Evolutionary conservation across 1,140 invertebrate genomes (phyloP), one percentile per base, ranked within the genome.

Genomic region (Oedothorax gibbosus): DNA sequence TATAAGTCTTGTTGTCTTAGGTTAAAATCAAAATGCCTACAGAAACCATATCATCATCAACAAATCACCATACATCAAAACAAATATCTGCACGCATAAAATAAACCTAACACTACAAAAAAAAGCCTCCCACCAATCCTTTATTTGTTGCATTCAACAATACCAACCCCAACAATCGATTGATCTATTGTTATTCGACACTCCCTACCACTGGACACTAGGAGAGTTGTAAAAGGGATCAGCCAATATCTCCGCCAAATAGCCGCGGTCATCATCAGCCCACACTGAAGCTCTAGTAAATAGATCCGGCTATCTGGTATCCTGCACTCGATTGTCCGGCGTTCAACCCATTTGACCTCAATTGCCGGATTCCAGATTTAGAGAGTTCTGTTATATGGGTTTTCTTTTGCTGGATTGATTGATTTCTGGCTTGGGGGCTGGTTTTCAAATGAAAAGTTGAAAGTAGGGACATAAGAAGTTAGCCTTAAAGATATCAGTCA

Each of bases 291-390:
- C 50, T 69, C 65, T 21, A 12, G 14, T 12, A 57, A 64, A 15
- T 49, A 64, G 15, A 65, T 65, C 75, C 68, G 56, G 75, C 56
- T 54, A 77, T 62, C 14, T 15, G 21, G 76, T 66, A 77, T 77
- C 68, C 20, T 15, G 53, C 50, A 20, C n/a, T 35, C 51, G 50
- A 50, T 79, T 12, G 35, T 66, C 76, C 78, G 50, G 56, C 79
- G 56, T 82, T 35, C 35, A 35, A 35, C 35, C 68, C 69, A 82
- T 72, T 72, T 82, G 79, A 82, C 79, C 79, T 82, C 79, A 82
- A 82, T 82, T 69, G 79, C 66, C 78, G 78, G 79, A 81, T 81
- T 81, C 68, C 62, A 82, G 79, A 72, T 82, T 71, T 82, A 57
- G 11, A 49, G 50, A 81, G 78, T 60, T 81, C 71, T 65, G 65